phyloP scores from a whole-genome alignment of 1,140 invertebrate genomes.

The Cotesia glomerata region DNA sequence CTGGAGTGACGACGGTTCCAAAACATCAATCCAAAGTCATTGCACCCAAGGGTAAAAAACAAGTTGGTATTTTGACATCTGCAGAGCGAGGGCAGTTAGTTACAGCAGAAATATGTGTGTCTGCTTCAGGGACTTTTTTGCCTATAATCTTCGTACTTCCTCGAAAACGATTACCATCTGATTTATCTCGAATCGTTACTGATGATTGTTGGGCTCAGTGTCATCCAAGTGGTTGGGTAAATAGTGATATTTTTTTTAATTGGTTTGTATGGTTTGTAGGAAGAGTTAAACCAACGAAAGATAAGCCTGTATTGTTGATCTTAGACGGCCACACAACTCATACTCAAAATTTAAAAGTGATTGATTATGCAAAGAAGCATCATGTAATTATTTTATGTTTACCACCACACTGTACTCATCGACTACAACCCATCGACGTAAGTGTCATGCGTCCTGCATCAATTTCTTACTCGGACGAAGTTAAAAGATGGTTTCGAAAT shows the following conservation, averaged over 20 bases:
- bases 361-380: constrained; percentile 29
- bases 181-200: constrained; percentile 31
- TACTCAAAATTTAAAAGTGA: constrained; percentile 20
- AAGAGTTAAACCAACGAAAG: constrained; percentile 37
- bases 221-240: constrained; percentile 40
- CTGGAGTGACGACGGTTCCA: constrained; percentile 38
- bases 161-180: constrained; percentile 33
- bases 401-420: constrained; percentile 27
- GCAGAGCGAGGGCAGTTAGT: constrained; percentile 40
- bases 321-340: constrained; percentile 46
- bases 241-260: constrained; percentile 34
- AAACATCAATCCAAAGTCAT: constrained; percentile 44
- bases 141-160: constrained; percentile 45
- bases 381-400: constrained; percentile 12
- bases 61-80: constrained; percentile 44
- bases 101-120: constrained; percentile 43
- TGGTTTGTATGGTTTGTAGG: constrained; percentile 46
- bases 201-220: constrained; percentile 24
- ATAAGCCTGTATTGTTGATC: constrained; percentile 44
- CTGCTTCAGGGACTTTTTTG: constrained; percentile 45
- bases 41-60: constrained; percentile 9
- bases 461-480: no score
- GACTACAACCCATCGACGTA: constrained; percentile 58
- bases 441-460: constrained; percentile 50
- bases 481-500: not conserved